These are phyloP conservation scores for Aplodontia rufa DNA, from an alignment of 2,113 vertebrate genomes.

Conservation along the genomic window DNA sequence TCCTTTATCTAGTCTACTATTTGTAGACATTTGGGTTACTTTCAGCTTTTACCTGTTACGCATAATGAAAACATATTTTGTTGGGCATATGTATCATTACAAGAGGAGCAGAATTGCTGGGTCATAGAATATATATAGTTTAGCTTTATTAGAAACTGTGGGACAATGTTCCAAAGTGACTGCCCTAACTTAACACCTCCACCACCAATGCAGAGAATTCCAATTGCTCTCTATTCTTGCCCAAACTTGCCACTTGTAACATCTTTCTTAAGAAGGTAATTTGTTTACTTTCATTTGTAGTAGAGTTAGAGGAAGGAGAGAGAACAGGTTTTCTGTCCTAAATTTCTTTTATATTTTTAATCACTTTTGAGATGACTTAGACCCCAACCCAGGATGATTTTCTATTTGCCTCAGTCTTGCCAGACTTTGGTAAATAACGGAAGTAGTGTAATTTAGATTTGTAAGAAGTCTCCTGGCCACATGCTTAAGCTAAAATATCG, in stretches of 20 bases:
- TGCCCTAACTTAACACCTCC: neutral
- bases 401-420: neutral
- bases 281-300: neutral
- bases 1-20: neutral
- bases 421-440: neutral
- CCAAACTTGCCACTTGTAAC: neutral
- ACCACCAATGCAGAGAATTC: neutral
- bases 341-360: conserved; percentile 6
- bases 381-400: neutral
- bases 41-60: neutral
- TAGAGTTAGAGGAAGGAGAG: neutral
- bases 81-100: neutral
- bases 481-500: neutral
- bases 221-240: neutral
- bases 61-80: neutral
- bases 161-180: neutral
- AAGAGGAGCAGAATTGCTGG: neutral
- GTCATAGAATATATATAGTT: neutral
- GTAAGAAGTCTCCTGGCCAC: neutral
- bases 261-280: neutral
- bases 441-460: neutral
- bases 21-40: neutral
- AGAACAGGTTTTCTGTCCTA: neutral
- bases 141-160: neutral
- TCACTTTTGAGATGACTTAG: neutral